These are phyloP conservation scores for Plebejus argus DNA, from an alignment of 2,888 invertebrate genomes.

Conservation along the genomic window DNA sequence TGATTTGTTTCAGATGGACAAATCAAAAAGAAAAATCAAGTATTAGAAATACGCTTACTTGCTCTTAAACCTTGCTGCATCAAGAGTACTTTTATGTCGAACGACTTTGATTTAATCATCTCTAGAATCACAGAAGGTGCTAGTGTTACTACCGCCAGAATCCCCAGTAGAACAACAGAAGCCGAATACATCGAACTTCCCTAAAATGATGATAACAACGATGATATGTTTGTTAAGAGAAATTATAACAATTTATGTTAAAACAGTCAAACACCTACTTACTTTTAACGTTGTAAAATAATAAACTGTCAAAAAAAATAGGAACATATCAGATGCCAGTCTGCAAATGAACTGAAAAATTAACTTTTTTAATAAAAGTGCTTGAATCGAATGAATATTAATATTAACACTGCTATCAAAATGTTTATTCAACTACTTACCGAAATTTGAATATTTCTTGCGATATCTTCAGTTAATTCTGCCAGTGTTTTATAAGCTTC, in stretches of 20 bases:
- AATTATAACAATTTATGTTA: too few relatives aligned
- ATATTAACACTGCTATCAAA: too few relatives aligned
- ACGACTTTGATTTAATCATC: neutral
- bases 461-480: neutral
- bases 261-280: neutral
- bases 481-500: neutral
- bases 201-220: neutral
- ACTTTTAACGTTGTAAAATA: neutral
- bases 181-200: neutral
- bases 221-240: too few relatives aligned
- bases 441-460: neutral
- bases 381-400: too few relatives aligned
- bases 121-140: neutral
- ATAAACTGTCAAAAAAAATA: neutral
- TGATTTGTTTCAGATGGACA: too few relatives aligned
- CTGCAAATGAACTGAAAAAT: constrained; percentile 1
- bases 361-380: too few relatives aligned
- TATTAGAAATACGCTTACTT: neutral
- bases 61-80: neutral
- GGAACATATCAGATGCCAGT: neutral
- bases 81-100: neutral
- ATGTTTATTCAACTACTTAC: neutral
- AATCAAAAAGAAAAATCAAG: too few relatives aligned
- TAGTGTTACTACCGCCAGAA: neutral
- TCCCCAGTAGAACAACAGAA: neutral